Conservation (phyloP, 2,888 invertebrate species). For the Plebejus anna region DNA sequence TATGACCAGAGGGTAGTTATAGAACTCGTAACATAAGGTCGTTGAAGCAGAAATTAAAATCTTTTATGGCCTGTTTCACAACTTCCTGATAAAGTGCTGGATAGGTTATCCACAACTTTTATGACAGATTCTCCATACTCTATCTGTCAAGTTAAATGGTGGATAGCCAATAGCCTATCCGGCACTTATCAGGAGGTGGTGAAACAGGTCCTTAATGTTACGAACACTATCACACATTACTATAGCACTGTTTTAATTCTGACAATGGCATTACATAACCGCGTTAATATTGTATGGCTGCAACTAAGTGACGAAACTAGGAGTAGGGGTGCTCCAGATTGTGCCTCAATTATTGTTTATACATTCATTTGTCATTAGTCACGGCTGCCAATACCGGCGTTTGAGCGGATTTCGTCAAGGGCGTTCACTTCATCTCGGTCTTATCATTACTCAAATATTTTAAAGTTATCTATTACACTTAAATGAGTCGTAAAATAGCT, state of each 20-base stretch:
- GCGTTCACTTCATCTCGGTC: conserved; percentile 35
- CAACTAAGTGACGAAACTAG: conserved; percentile 20
- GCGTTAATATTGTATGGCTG: not conserved
- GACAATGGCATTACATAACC: conserved; percentile 1
- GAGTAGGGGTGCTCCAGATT: conserved; percentile 34
- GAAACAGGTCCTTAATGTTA: not conserved
- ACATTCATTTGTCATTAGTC: conserved; percentile 60
- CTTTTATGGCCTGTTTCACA: too few species aligned
- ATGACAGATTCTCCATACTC: too few species aligned
- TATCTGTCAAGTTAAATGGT: too few species aligned
- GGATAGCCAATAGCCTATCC: too few species aligned
- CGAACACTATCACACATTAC: not conserved
- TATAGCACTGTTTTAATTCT: not conserved
- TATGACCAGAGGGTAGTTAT: too few species aligned
- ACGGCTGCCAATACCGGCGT: conserved; percentile 55
- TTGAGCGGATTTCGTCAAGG: conserved; percentile 57
- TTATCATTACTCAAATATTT: conserved; percentile 23
- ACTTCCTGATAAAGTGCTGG: too few species aligned
- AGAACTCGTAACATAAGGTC: not conserved
- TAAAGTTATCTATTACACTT: conserved; percentile 6
- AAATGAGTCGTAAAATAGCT: conserved; percentile 14
- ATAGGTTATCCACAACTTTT: too few species aligned
- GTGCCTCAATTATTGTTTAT: conserved; percentile 52
- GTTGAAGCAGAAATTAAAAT: not conserved
- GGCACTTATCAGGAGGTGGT: too few species aligned